A percentile compares a stretch with the other conserved stretches of the same genome.
phyloP scores from a whole-genome alignment of 2,888 invertebrate species.

The Eupithecia inturbata region DNA sequence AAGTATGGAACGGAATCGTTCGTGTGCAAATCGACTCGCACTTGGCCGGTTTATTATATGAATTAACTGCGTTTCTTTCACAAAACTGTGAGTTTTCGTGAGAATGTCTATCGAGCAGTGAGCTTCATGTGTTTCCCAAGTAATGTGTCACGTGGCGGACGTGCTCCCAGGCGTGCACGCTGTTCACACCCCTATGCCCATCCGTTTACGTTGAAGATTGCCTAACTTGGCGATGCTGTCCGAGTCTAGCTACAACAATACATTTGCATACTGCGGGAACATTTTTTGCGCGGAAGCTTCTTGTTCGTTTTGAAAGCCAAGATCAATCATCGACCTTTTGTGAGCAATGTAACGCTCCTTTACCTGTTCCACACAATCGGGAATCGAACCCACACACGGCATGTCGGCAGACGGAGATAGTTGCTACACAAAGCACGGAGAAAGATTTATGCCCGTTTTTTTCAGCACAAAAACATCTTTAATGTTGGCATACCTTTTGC shows the following conservation, averaged over 20 bases:
- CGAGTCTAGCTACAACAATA: slow-evolving; percentile 40
- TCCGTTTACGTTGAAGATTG: not conserved
- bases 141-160: slow-evolving; percentile 12
- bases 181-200: not conserved
- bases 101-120: slow-evolving; percentile 19
- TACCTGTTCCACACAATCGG: slow-evolving; percentile 46
- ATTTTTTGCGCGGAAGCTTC: slow-evolving; percentile 56
- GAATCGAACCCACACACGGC: not conserved
- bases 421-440: slow-evolving; percentile 11
- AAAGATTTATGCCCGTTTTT: slow-evolving; percentile 12
- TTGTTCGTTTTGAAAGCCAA: slow-evolving; percentile 47
- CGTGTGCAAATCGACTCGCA: too few species aligned
- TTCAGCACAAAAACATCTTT: not conserved
- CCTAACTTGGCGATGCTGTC: not conserved
- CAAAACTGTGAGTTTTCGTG: slow-evolving; percentile 17
- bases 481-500: not conserved
- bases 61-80: slow-evolving; percentile 21
- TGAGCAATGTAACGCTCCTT: slow-evolving; percentile 39
- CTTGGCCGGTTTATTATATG: too few species aligned
- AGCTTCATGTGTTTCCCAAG: slow-evolving; percentile 30
- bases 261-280: slow-evolving; percentile 54
- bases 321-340: slow-evolving; percentile 51
- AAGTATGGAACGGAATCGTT: too few species aligned
- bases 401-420: not conserved
- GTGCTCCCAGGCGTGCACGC: not conserved